Percentiles rank a stretch among this genome's conserved stretches.
Evolutionary conservation across 2,113 vertebrate genomes (phyloP).

Genomic region (Sylvilagus bachmani): DNA sequence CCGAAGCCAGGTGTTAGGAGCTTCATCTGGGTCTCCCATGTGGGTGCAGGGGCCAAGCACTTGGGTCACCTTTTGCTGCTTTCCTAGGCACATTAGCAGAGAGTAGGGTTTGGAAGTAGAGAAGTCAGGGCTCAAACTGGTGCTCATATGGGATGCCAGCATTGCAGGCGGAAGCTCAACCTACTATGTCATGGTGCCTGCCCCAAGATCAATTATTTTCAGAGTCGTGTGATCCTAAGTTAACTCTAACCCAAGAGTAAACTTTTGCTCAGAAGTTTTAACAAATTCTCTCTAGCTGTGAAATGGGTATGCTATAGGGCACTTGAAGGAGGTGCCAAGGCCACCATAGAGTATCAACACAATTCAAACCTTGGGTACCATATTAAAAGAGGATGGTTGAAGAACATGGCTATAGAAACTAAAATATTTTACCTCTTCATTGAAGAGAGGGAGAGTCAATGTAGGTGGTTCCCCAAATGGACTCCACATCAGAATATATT

Average conservation of each 20-base stretch:
- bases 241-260: not conserved
- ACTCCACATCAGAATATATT: not conserved
- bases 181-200: too few relatives aligned
- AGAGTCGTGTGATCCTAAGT: conserved; percentile 6
- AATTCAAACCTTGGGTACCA: not conserved
- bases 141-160: too few relatives aligned
- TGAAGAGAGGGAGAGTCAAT: not conserved
- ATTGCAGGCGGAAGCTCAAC: too few relatives aligned
- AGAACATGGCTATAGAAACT: not conserved
- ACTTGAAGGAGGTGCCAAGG: not conserved
- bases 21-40: too few relatives aligned
- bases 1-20: too few relatives aligned
- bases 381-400: not conserved
- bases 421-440: not conserved
- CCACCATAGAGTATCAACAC: not conserved
- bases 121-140: too few relatives aligned
- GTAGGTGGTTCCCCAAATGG: not conserved
- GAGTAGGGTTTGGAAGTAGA: too few relatives aligned
- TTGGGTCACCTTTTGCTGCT: too few relatives aligned
- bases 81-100: too few relatives aligned
- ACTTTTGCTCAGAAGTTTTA: not conserved
- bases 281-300: not conserved
- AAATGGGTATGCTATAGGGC: not conserved
- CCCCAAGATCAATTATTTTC: not conserved
- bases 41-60: too few relatives aligned